Percentiles rank a stretch among this genome's conserved stretches.
These are phyloP conservation scores for Amitus sp. DNA, from an alignment of 2,888 invertebrate genomes.

Conservation along the genomic window DNA sequence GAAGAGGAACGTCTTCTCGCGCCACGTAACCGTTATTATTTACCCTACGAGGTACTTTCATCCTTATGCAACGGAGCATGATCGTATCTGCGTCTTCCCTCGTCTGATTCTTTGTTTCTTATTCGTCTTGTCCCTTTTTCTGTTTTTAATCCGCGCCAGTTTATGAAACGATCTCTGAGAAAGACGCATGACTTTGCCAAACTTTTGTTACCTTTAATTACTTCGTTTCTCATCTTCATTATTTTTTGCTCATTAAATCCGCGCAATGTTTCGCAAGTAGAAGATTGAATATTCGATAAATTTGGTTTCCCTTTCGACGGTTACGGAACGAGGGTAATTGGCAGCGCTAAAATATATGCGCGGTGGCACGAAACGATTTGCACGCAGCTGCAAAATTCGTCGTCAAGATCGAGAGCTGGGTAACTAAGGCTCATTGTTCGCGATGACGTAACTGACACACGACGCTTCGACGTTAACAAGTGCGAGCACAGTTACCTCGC, in stretches of 20 bases:
- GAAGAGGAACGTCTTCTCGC: conserved; percentile 46
- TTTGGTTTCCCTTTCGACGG: not conserved
- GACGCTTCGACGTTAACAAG: conserved; percentile 19
- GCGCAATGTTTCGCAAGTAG: not conserved
- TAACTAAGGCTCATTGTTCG: conserved; percentile 21
- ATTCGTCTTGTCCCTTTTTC: not conserved
- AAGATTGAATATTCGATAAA: conserved; percentile 1
- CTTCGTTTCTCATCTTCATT: not conserved
- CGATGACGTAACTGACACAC: conserved; percentile 24
- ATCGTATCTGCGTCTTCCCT: conserved; percentile 48
- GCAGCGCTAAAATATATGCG: conserved; percentile 2
- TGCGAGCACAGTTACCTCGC: conserved; percentile 23
- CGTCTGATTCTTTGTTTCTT: conserved; percentile 16
- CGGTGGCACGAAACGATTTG: no score
- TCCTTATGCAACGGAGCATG: conserved; percentile 59
- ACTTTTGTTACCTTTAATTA: conserved; percentile 1
- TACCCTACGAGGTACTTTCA: conserved; percentile 60
- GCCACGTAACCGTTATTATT: conserved; percentile 63
- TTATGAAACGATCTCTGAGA: conserved; percentile 25
- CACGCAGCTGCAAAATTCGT: no score
- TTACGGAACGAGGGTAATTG: not conserved
- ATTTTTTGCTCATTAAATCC: not conserved
- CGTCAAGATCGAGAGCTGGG: no score
- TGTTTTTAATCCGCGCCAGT: conserved; percentile 9
- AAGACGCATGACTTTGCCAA: conserved; percentile 15